Base-by-base conservation (phyloP, 2,888 invertebrate genomes). In the Dynastes maya region DNA sequence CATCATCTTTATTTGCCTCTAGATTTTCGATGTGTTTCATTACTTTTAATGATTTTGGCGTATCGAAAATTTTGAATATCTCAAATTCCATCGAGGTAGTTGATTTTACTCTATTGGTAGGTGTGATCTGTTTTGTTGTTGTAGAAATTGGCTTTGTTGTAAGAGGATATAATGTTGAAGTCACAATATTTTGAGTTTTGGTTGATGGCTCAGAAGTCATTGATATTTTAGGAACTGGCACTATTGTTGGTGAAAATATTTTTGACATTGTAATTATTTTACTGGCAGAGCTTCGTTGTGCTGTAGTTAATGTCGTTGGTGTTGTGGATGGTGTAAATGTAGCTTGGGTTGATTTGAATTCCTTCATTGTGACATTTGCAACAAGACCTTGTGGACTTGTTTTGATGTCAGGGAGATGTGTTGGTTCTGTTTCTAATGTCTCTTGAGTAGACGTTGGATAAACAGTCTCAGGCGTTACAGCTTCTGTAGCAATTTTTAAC, bases 51-150 rank as follows among this genome's bases (percentile, higher is more conserved):
- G 32, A 6, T 61, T 74, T 58, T 5, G 61, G 49, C 40, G 40
- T 63, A 22, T 74, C 74, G 0, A 74, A 55, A n/a, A 63, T 74
- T 13, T 40, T 16, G 27, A 61, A 61, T 29, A 74, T 61, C 11
- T 74, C 27, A 13, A 68, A 68, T 11, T 51, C 51, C 11, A 22
- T 27, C 6, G 49, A 22, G 32, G 53, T 53, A 53, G 53, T 53
- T 53, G 16, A 53, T 53, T 53, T 13, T 53, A 16, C n/a, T 53
- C 13, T 53, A 16, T 32, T 16, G 53, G 53, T 53, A 53, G 53
- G 5, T 53, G 9, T 51, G 9, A 8, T 2, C 2, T 13, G 16
- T 53, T 16, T 13, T 16, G 55, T 55, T 9, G 63, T 63, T 9
- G 63, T 6, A 63, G 32, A 29, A 13, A 13, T 63, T 63, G 29